A percentile compares a stretch with the other conserved stretches of the same genome.
phyloP scores from a whole-genome alignment of 2,888 invertebrate genomes.

The Eristalis arbustorum region DNA sequence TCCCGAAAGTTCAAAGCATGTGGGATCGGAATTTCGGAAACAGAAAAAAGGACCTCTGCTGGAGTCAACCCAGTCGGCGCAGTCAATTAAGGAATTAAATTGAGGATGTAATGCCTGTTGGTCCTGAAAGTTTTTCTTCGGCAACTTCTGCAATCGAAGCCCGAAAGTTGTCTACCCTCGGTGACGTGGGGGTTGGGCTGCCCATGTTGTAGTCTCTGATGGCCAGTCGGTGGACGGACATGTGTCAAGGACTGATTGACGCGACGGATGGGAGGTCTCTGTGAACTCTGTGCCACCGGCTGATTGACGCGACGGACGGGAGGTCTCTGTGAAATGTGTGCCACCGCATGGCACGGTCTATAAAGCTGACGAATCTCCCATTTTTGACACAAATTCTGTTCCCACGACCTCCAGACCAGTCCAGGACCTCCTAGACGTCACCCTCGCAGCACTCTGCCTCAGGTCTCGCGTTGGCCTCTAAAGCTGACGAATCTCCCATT shows the following conservation, averaged over 20 bases:
- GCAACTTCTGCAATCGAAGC: neutral
- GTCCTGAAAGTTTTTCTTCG: neutral
- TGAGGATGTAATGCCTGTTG: neutral
- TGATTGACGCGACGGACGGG: neutral
- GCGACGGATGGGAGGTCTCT: neutral
- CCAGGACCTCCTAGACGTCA: neutral
- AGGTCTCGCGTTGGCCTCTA: neutral
- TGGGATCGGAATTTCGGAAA: slow-evolving; percentile 7
- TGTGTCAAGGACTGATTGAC: neutral
- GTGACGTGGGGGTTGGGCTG: too few relatives aligned
- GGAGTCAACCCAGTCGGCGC: neutral
- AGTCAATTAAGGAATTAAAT: neutral
- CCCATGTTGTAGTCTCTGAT: neutral
- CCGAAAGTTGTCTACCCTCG: neutral
- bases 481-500: too few relatives aligned
- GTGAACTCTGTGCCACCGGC: too few relatives aligned
- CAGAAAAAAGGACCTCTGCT: neutral
- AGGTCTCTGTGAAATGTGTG: too few relatives aligned
- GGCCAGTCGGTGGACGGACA: neutral
- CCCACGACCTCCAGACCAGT: too few relatives aligned
- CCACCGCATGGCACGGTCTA: too few relatives aligned
- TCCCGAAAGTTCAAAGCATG: neutral
- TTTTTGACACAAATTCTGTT: too few relatives aligned
- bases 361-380: too few relatives aligned
- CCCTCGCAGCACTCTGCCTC: neutral